Conservation (phyloP, 2,797 vertebrate genomes). For the Phoxinus dragarum region DNA sequence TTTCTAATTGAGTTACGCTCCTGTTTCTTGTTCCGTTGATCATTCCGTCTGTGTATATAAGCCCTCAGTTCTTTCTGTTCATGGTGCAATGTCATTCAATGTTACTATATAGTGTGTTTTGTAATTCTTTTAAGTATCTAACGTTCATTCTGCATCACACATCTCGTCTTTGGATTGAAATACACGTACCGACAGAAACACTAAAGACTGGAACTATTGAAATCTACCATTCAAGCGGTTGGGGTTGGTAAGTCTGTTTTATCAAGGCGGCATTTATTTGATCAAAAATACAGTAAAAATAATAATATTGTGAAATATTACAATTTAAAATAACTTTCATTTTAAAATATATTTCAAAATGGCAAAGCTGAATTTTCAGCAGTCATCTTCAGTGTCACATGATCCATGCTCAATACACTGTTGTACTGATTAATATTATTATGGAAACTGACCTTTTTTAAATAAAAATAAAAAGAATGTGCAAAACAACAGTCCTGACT, state of each 20-base stretch:
- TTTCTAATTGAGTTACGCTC: not conserved
- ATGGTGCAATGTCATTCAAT: not conserved
- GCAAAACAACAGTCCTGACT: too few species aligned
- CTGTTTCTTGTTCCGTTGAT: not conserved
- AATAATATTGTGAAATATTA: not conserved
- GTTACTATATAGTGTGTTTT: not conserved
- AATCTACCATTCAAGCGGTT: not conserved
- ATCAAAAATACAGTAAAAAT: not conserved
- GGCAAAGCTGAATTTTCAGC: not conserved
- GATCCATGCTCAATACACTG: too few species aligned
- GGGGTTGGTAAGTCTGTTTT: not conserved
- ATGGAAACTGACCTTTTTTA: too few species aligned
- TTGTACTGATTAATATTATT: too few species aligned
- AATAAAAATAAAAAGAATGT: too few species aligned
- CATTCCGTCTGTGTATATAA: not conserved
- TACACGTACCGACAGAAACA: not conserved
- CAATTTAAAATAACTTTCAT: not conserved
- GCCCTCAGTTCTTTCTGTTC: not conserved
- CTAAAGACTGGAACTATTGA: not conserved
- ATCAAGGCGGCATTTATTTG: not conserved
- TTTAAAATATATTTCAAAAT: not conserved
- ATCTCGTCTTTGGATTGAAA: not conserved
- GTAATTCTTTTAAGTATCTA: not conserved
- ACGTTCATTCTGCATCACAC: not conserved
- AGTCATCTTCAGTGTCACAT: not conserved